These are phyloP conservation scores for Parelbella ahira DNA, from an alignment of 2,888 invertebrate genomes.

Conservation along the genomic window DNA sequence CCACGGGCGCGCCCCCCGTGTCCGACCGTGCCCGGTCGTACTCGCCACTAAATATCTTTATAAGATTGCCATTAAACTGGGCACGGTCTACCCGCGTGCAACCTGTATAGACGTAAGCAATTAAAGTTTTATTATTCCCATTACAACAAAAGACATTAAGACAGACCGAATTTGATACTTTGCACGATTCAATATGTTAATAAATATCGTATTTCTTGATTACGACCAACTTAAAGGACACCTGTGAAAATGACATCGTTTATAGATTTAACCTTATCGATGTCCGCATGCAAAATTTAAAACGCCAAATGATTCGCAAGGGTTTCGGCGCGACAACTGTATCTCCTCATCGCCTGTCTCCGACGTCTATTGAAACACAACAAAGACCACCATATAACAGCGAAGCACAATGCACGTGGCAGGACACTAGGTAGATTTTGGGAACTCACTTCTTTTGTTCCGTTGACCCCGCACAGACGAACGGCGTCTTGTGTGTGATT, in stretches of 20 bases:
- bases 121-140: too few species aligned
- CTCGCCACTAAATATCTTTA: slow-evolving; percentile 92
- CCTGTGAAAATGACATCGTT: too few species aligned
- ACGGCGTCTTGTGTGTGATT: slow-evolving; percentile 81
- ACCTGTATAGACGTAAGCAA: slow-evolving; percentile 51
- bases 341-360: slow-evolving; percentile 10
- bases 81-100: slow-evolving; percentile 89
- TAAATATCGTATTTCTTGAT: too few species aligned
- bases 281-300: too few species aligned
- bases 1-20: slow-evolving; percentile 40
- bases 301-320: slow-evolving; percentile 6
- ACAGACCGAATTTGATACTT: too few species aligned
- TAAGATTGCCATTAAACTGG: slow-evolving; percentile 90
- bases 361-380: slow-evolving; percentile 18
- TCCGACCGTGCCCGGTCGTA: slow-evolving; percentile 75
- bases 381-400: slow-evolving; percentile 16
- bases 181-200: too few species aligned
- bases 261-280: too few species aligned
- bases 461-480: slow-evolving; percentile 80
- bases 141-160: too few species aligned
- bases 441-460: slow-evolving; percentile 71
- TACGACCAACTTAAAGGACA: too few species aligned
- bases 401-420: slow-evolving; percentile 13
- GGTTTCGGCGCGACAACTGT: slow-evolving; percentile 7
- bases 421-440: slow-evolving; percentile 18